phyloP scores from a whole-genome alignment of 2,888 invertebrate species.

The Salticus scenicus region DNA sequence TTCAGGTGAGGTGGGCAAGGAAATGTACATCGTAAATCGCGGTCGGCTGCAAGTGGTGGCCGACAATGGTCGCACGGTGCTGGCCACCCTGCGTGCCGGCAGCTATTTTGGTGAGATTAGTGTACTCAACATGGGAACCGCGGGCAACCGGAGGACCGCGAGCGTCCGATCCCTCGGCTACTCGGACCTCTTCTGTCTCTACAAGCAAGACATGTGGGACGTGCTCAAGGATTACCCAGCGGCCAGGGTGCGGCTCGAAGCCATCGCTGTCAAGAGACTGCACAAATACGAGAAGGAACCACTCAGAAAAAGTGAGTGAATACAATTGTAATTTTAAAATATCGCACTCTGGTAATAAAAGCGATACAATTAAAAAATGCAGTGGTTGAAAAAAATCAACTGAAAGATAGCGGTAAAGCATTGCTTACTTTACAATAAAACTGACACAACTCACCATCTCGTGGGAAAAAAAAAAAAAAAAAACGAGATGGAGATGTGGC shows the following conservation, averaged over 20 bases:
- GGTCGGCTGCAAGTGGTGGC: slow-evolving; percentile 96
- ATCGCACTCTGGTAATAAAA: too few relatives aligned
- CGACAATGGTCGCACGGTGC: slow-evolving; percentile 95
- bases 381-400: too few relatives aligned
- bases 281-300: slow-evolving; percentile 97
- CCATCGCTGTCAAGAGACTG: slow-evolving; percentile 96
- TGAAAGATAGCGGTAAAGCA: too few relatives aligned
- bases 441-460: too few relatives aligned
- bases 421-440: too few relatives aligned
- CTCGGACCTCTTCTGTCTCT: slow-evolving; percentile 98
- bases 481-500: too few relatives aligned
- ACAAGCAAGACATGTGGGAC: slow-evolving; percentile 99
- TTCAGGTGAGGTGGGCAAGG: slow-evolving; percentile 97
- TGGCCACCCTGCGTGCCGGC: slow-evolving; percentile 98
- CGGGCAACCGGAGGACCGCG: slow-evolving; percentile 98
- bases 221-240: slow-evolving; percentile 91
- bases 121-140: slow-evolving; percentile 99
- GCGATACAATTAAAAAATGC: too few relatives aligned
- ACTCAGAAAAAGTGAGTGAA: slow-evolving; percentile 48
- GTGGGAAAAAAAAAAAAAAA: too few relatives aligned
- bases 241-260: slow-evolving; percentile 85
- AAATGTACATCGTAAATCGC: slow-evolving; percentile 99
- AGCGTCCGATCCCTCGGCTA: slow-evolving; percentile 98
- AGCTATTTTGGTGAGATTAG: slow-evolving; percentile 99
- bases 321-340: neutral